Conservation (phyloP, 2,888 invertebrate genomes). For the Apotomis capreana region DNA sequence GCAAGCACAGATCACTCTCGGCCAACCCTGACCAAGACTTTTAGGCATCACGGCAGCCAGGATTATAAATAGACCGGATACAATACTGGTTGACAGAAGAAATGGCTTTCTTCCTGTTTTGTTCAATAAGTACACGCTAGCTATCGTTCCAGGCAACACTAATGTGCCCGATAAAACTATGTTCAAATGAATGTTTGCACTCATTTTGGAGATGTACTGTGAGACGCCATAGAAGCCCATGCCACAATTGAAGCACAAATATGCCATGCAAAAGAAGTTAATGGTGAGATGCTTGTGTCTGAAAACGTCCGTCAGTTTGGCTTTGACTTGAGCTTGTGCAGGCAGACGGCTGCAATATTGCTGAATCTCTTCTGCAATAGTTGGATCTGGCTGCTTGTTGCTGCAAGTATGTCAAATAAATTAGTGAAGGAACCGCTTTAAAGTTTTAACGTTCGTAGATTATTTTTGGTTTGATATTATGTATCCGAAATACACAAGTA, state of each 20-base stretch:
- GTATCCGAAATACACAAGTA: too few species aligned
- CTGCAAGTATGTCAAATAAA: conserved; percentile 51
- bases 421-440: too few species aligned
- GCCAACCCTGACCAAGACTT: conserved; percentile 58
- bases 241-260: conserved; percentile 90
- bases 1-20: conserved; percentile 84
- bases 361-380: conserved; percentile 60
- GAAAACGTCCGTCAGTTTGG: conserved; percentile 67
- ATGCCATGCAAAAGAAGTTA: conserved; percentile 86
- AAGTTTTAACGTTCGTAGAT: too few species aligned
- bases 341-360: not conserved
- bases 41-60: conserved; percentile 58
- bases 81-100: conserved; percentile 80
- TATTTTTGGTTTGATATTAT: too few species aligned
- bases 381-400: conserved; percentile 52
- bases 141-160: conserved; percentile 85
- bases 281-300: conserved; percentile 78
- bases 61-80: conserved; percentile 66
- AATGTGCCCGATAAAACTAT: conserved; percentile 88
- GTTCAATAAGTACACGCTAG: conserved; percentile 83
- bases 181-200: conserved; percentile 90
- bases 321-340: conserved; percentile 50
- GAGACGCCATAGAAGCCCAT: conserved; percentile 93
- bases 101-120: conserved; percentile 84
- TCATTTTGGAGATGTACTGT: conserved; percentile 89